These are phyloP conservation scores for Mesembrinibis cayennensis DNA, from an alignment of 2,113 vertebrate species.

Conservation along the genomic window DNA sequence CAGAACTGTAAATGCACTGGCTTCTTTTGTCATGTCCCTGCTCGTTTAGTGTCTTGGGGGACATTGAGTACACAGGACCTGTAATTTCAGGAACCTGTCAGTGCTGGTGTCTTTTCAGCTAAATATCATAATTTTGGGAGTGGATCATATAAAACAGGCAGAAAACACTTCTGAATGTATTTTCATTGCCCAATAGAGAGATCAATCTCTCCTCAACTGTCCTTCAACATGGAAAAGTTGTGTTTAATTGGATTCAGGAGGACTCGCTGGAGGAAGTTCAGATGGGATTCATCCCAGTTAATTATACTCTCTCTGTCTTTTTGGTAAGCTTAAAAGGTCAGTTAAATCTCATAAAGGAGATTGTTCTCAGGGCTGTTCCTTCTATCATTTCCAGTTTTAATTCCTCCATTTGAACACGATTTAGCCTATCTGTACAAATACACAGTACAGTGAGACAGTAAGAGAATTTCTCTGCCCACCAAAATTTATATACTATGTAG, in stretches of 20 bases:
- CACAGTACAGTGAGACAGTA: neutral
- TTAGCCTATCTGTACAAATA: neutral
- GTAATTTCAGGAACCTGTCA: neutral
- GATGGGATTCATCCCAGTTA: constrained; percentile 43
- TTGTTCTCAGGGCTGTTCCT: constrained; percentile 3
- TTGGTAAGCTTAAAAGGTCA: constrained; percentile 62
- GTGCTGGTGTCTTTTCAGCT: neutral
- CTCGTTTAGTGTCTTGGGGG: neutral
- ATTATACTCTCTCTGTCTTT: neutral
- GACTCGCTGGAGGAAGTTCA: constrained; percentile 39
- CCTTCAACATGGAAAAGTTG: constrained; percentile 20
- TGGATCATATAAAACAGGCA: neutral
- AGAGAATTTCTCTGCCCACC: neutral
- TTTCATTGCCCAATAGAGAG: neutral
- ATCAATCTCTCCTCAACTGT: neutral
- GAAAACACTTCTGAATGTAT: neutral
- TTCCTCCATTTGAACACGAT: neutral
- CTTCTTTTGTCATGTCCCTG: neutral
- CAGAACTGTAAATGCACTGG: neutral
- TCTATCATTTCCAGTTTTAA: neutral
- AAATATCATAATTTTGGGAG: neutral
- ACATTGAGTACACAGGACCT: neutral
- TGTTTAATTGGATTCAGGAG: constrained; percentile 58
- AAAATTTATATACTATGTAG: rapidly evolving
- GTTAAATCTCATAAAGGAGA: constrained; percentile 38